Evolutionary conservation across 2,797 vertebrate species (phyloP), one percentile per base, ranked within the genome.

Genomic region (Sebastolobus alascanus): DNA sequence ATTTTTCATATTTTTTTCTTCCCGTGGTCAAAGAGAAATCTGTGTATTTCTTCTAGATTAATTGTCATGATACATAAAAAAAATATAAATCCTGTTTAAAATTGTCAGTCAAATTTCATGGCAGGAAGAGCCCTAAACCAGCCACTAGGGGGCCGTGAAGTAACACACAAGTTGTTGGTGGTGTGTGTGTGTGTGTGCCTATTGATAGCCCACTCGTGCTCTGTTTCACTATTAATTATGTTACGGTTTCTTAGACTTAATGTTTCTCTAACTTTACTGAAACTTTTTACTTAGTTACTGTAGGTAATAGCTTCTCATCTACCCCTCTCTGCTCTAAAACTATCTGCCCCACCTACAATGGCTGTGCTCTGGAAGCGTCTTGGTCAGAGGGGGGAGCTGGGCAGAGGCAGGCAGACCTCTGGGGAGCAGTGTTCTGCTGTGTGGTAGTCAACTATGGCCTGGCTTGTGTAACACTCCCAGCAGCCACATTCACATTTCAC

Each of bases 401-500:
- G 84, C 84, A 85, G 75, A 89, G 83, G 80, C 85, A 86, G 90
- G 79, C 83, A 77, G 89, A 79, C 91, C 92, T 92, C 93, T 88
- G 80, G 93, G 92, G 92, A 94, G 91, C 88, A 73, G 89, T 94
- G 92, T 95, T 95, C 93, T 95, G 89, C 89, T 89, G 85, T 90
- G 88, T 90, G 89, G 83, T 87, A 90, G 89, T 93, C 90, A 90
- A 94, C 94, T 91, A 93, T 92, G 88, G 89, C 89, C 92, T 92
- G 91, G 89, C 91, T 92, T 94, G 92, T 94, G 92, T 93, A 93
- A 91, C 84, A 86, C 92, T 93, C 82, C 88, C 88, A 89, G 84
- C 90, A 89, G 88, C 91, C 85, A 90, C 86, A 84, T 90, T 92
- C 90, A 91, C 83, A 87, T 92, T 95, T 94, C 92, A 95, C 91